Percentiles rank a stretch among this genome's conserved stretches.
Conservation (phyloP, 1,140 invertebrate species). For the Trachymyrmex cornetzi region DNA sequence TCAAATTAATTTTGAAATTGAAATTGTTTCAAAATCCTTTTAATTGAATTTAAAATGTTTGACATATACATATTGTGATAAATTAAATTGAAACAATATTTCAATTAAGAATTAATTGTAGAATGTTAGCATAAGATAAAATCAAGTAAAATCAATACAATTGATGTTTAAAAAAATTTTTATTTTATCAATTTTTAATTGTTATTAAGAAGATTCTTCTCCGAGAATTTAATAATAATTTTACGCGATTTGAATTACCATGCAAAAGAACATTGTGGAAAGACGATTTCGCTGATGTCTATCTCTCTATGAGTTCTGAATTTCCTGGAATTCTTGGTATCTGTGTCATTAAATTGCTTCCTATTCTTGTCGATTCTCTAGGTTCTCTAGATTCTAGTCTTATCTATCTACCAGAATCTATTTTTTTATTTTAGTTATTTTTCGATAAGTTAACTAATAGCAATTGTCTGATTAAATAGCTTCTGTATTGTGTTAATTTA, state of each 20-base stretch:
- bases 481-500: background rate
- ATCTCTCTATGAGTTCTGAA: background rate
- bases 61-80: background rate
- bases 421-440: constrained; percentile 16
- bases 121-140: constrained; percentile 5
- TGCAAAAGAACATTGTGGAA: constrained; percentile 43
- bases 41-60: constrained; percentile 8
- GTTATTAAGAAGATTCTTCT: constrained; percentile 45
- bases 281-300: constrained; percentile 50
- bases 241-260: constrained; percentile 53
- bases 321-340: constrained; percentile 64
- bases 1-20: background rate
- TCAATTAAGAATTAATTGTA: background rate
- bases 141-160: background rate
- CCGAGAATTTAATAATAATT: constrained; percentile 63
- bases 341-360: constrained; percentile 3
- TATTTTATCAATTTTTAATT: constrained; percentile 27
- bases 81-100: background rate
- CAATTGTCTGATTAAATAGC: constrained; percentile 51
- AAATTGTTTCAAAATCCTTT: constrained; percentile 12
- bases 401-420: background rate
- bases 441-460: constrained; percentile 8
- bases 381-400: background rate
- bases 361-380: background rate
- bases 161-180: constrained; percentile 3